Base-by-base conservation (phyloP, 2,888 invertebrate species). In the Orthosia gothica region DNA sequence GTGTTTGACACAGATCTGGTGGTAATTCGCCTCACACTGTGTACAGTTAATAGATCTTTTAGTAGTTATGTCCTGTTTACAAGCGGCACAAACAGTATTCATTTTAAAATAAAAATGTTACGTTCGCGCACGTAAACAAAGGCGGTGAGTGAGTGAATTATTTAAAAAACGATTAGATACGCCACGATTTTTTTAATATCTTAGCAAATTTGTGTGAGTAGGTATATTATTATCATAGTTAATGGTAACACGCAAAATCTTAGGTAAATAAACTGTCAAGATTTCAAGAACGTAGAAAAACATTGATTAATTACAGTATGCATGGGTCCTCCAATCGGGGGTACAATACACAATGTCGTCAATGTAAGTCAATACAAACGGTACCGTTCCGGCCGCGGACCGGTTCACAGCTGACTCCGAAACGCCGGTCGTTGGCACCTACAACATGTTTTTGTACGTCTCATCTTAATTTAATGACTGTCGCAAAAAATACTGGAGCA, bases 381-480 rank as follows among this genome's bases (percentile, higher is more conserved):
- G 76, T 87, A 86, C 90, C 90, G 91, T 89, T 88, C 63, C 58
- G 76, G 76, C 84, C 71, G 71, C 54, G 57, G 72, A 82, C 87
- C 83, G 85, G 86, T 87, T 83, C 76, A n/a, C 89, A 87, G 85
- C 88, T 90, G 90, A 87, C 81, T 76, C 76, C 76, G 59, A 87
- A 84, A 81, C 71, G 47, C 52, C 86, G 87, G 86, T 84, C 87
- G 76, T 82, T 86, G 84, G 66, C 84, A 67, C 70, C 23, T 69
- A n/a, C 62, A 59, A 64, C 79, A 74, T 77, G 86, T 83, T 87
- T 83, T 81, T 81, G 62, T 83, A 67, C 68, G 68, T 66, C 74
- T 80, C 72, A 78, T 87, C 81, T 80, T 74, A 77, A 83, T 79
- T 83, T 80, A 71, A 84, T 65, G 82, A 20, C 59, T 40, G 52